Evolutionary conservation across 30 jellyfish, hydroid and myxozoan species (phyloP).

Genomic region (Clytia hemisphaerica): DNA sequence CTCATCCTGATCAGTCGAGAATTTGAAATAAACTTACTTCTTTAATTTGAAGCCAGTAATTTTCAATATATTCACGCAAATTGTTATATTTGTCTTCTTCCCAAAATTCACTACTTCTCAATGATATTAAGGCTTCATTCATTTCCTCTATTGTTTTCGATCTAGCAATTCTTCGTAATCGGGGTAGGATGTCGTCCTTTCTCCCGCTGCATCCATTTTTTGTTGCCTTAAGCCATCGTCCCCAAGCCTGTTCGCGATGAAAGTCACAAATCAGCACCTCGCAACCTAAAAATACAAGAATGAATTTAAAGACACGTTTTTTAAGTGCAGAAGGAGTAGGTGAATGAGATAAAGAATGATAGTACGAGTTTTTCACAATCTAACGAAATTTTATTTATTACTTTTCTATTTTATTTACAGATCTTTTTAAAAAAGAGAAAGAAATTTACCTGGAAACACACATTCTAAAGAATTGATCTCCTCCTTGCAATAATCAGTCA

Average conservation of each 20-base stretch:
- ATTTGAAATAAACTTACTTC: no score
- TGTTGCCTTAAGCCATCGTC: not conserved
- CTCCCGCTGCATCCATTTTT: slow-evolving; percentile 14
- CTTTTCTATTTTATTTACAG: not conserved
- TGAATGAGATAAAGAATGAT: no score
- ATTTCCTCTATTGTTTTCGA: slow-evolving; percentile 1
- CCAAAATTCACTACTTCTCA: not conserved
- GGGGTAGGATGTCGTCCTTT: slow-evolving; percentile 4
- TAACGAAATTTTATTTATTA: no score
- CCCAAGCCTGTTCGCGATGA: slow-evolving; percentile 20
- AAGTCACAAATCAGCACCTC: slow-evolving; percentile 10
- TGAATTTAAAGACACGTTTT: no score
- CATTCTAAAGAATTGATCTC: slow-evolving; percentile 21
- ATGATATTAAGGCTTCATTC: not conserved
- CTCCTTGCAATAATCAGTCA: slow-evolving; percentile 40
- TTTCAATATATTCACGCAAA: not conserved
- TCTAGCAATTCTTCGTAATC: slow-evolving; percentile 12
- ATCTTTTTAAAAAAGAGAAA: no score
- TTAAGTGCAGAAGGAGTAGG: no score
- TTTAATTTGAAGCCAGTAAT: not conserved
- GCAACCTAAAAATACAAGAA: slow-evolving; percentile 12
- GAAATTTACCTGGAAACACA: no score
- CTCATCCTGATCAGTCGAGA: no score
- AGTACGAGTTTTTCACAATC: no score
- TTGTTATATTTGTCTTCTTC: not conserved